Evolutionary conservation across 2,113 vertebrate species (phyloP).

Genomic region (Sus scrofa): DNA sequence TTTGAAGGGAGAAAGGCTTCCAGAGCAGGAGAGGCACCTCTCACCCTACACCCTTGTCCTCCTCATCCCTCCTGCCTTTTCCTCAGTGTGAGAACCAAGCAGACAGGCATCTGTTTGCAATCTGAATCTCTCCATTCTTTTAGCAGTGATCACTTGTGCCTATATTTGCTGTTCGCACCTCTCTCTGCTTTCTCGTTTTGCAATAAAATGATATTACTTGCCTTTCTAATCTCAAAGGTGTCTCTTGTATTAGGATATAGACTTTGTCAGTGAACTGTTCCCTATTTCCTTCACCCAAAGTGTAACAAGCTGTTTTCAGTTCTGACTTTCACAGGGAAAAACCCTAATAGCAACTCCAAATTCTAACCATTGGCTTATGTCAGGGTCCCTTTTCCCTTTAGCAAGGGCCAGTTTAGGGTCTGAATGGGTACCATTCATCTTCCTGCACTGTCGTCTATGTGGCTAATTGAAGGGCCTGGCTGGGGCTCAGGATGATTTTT

Average conservation of each 20-base stretch:
- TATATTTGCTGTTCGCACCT: background rate
- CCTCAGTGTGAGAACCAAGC: background rate
- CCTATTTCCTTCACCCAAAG: background rate
- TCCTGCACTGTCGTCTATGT: background rate
- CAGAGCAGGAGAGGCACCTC: background rate
- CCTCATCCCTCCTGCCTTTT: background rate
- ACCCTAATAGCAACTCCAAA: background rate
- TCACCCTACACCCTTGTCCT: background rate
- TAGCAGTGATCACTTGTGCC: background rate
- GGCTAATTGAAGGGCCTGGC: background rate
- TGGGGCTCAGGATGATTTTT: constrained; percentile 4
- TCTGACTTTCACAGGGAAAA: background rate
- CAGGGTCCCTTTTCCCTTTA: background rate
- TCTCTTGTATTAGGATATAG: background rate
- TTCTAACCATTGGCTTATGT: background rate
- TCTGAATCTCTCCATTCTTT: background rate
- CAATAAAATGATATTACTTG: constrained; percentile 48
- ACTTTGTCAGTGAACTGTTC: background rate
- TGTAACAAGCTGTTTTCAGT: background rate
- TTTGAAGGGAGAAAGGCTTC: background rate
- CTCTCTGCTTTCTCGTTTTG: constrained; percentile 27
- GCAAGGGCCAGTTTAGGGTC: background rate
- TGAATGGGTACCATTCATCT: background rate
- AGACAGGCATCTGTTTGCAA: background rate
- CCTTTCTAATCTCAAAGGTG: constrained; percentile 52